Percentiles rank a stretch among this genome's conserved stretches.
Conservation (phyloP, 2,113 vertebrate species). For the Microcebus ravelobensis region DNA sequence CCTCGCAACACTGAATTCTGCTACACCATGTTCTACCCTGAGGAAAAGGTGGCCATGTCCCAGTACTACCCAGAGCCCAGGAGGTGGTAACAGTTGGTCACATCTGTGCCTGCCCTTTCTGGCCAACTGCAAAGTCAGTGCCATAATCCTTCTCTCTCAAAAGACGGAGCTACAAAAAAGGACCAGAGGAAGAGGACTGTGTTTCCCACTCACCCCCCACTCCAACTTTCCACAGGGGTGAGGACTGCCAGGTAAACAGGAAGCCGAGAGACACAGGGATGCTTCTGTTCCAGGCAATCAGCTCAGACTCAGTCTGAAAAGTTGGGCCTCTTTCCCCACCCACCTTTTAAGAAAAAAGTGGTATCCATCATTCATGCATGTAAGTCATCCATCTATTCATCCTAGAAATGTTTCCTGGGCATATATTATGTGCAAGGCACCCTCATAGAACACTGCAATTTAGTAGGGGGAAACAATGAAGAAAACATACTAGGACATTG, state of each 20-base stretch:
- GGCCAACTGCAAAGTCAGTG: background rate
- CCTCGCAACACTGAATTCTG: background rate
- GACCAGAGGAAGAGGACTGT: background rate
- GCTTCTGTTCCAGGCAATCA: background rate
- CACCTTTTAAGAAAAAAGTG: background rate
- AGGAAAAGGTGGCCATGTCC: background rate
- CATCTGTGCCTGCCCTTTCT: background rate
- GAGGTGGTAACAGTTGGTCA: background rate
- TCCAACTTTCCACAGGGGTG: background rate
- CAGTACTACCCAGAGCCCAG: background rate
- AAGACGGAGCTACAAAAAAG: background rate
- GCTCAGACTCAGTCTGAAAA: background rate
- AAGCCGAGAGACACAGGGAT: background rate
- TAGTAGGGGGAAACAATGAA: background rate
- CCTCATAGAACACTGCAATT: background rate
- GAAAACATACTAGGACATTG: background rate
- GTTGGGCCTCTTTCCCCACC: background rate
- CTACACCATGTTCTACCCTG: background rate
- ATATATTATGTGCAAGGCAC: background rate
- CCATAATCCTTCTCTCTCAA: background rate
- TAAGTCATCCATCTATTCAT: background rate
- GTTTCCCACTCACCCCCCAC: background rate
- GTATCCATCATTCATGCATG: background rate
- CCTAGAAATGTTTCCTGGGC: background rate
- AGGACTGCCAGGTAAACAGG: constrained; percentile 8